These are phyloP conservation scores for Limanda limanda DNA, from an alignment of 2,113 vertebrate species.

Conservation along the genomic window DNA sequence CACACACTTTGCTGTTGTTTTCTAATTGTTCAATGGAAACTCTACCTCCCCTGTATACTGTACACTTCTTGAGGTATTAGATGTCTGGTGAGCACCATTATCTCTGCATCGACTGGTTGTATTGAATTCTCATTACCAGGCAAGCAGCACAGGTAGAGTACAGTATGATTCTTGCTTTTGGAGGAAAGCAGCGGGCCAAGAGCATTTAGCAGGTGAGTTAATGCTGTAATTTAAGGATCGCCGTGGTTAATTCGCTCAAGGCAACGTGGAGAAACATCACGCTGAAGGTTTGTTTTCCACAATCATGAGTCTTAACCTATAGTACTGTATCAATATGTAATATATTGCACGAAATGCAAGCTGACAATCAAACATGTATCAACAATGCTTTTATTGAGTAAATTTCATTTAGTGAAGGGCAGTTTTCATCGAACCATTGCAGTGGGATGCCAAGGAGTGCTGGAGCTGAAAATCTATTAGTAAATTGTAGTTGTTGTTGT, in stretches of 20 bases:
- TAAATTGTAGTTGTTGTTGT: too few species aligned
- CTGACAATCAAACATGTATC: too few species aligned
- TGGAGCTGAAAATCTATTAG: too few species aligned
- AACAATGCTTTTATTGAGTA: too few species aligned
- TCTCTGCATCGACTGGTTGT: conserved; percentile 34
- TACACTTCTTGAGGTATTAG: conserved; percentile 21
- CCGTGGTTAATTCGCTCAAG: background rate
- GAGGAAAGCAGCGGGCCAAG: conserved; percentile 11
- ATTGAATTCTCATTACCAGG: conserved; percentile 55
- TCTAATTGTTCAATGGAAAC: conserved; percentile 39
- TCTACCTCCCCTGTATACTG: conserved; percentile 20
- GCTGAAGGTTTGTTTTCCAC: background rate
- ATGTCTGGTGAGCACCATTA: conserved; percentile 34
- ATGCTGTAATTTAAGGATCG: conserved; percentile 6
- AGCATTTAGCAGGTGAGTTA: conserved; percentile 9
- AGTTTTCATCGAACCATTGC: too few species aligned
- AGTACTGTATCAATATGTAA: too few species aligned
- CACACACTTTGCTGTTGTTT: background rate
- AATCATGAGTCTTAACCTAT: too few species aligned
- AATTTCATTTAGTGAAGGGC: too few species aligned
- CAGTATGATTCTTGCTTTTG: conserved; percentile 9
- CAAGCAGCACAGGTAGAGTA: conserved; percentile 27
- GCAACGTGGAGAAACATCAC: background rate
- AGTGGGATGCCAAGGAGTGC: too few species aligned
- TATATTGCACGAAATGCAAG: too few species aligned